Evolutionary conservation across 53 echinoderm and acorn worm genomes (phyloP).

Genomic region (Zoroaster sp.): DNA sequence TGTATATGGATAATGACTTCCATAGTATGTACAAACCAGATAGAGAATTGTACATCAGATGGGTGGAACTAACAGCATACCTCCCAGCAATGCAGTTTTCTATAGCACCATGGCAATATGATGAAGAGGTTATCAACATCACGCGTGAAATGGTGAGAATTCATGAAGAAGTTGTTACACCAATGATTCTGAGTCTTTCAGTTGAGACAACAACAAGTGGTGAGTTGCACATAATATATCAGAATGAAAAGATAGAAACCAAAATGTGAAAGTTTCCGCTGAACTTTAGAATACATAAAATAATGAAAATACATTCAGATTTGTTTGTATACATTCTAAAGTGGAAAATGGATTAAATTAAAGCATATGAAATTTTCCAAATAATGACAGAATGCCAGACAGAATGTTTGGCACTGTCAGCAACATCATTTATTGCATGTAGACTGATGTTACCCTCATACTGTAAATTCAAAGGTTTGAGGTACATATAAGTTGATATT

Average conservation of each 20-base stretch:
- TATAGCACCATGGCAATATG: conserved; percentile 85
- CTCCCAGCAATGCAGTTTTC: conserved; percentile 91
- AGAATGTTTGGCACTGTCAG: not conserved
- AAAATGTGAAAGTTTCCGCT: too few species aligned
- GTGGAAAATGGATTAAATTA: too few species aligned
- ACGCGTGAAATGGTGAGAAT: conserved; percentile 75
- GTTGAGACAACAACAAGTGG: conserved; percentile 67
- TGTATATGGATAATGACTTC: conserved; percentile 42
- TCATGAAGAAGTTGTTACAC: conserved; percentile 71
- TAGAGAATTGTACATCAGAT: conserved; percentile 85
- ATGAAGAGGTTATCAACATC: conserved; percentile 65
- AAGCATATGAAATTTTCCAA: not conserved
- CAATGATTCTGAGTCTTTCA: conserved; percentile 50
- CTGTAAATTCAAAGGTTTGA: too few species aligned
- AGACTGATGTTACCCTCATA: too few species aligned
- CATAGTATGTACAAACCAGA: conserved; percentile 58
- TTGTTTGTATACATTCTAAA: too few species aligned
- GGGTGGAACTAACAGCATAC: conserved; percentile 90
- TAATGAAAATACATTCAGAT: too few species aligned
- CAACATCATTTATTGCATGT: too few species aligned
- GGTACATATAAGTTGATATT: too few species aligned
- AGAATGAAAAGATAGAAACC: not conserved
- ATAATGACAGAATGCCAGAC: not conserved
- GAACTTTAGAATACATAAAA: too few species aligned
- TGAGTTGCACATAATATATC: not conserved